Conservation (phyloP, 30 jellyfish, hydroid and myxozoan species). For the Cassiopea andromeda region DNA sequence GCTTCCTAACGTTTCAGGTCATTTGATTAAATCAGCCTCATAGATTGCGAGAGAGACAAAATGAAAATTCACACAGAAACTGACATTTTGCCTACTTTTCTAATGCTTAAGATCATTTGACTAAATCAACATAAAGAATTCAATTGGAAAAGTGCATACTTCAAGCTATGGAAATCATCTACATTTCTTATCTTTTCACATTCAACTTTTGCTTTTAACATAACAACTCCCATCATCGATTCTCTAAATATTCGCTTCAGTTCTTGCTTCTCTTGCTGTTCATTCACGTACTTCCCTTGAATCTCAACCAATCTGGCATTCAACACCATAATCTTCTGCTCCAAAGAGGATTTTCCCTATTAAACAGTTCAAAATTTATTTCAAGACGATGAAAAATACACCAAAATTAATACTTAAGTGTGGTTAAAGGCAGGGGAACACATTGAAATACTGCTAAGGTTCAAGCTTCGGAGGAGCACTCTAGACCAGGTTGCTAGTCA, state of each 20-base stretch:
- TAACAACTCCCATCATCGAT: conserved; percentile 70
- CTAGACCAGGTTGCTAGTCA: too few relatives aligned
- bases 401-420: neutral
- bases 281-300: conserved; percentile 70
- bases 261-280: conserved; percentile 74
- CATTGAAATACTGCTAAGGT: too few relatives aligned
- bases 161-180: conserved; percentile 40
- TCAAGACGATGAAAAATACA: neutral
- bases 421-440: too few relatives aligned
- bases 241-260: conserved; percentile 65
- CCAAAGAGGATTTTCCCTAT: conserved; percentile 62
- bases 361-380: neutral
- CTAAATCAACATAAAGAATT: neutral
- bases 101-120: too few relatives aligned
- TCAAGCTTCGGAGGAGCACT: too few relatives aligned
- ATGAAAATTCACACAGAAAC: too few relatives aligned
- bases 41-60: too few relatives aligned
- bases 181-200: conserved; percentile 54
- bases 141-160: conserved; percentile 7
- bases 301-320: conserved; percentile 73
- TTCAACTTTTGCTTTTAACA: conserved; percentile 71
- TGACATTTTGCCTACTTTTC: too few relatives aligned
- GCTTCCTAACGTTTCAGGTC: too few relatives aligned
- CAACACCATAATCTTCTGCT: conserved; percentile 56
- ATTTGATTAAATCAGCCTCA: too few relatives aligned